Conservation (phyloP, 2,113 vertebrate genomes). For the Cromileptes altivelis region DNA sequence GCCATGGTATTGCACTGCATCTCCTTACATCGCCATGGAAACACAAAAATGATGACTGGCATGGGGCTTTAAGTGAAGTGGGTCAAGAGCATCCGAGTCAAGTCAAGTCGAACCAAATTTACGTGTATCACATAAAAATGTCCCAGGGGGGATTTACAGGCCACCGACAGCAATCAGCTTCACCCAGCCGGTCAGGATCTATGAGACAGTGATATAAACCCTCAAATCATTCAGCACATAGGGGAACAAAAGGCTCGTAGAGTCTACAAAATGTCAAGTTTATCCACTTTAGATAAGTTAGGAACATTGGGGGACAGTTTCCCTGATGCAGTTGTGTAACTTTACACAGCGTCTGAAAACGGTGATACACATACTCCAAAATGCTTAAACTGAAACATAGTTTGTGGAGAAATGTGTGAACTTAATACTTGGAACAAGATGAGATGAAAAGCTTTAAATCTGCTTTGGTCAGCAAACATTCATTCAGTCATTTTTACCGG, state of each 20-base stretch:
- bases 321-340: neutral
- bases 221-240: neutral
- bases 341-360: rapidly evolving
- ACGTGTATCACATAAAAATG: neutral
- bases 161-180: neutral
- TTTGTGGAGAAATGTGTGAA: neutral
- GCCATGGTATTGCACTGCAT: conserved; percentile 73
- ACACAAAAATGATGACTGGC: conserved; percentile 72
- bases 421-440: neutral
- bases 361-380: neutral
- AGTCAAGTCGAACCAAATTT: conserved; percentile 11
- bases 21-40: conserved; percentile 80
- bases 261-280: neutral
- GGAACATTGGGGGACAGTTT: neutral
- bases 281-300: neutral
- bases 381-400: neutral
- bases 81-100: conserved; percentile 59
- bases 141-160: neutral
- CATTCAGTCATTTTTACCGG: neutral
- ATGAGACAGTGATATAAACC: neutral
- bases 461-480: neutral
- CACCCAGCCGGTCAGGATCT: neutral
- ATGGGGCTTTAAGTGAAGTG: conserved; percentile 56
- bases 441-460: neutral
- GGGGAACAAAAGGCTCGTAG: neutral